These are phyloP conservation scores for Pachymerium ferrugineum DNA, from an alignment of 2,888 invertebrate species.

Conservation along the genomic window DNA sequence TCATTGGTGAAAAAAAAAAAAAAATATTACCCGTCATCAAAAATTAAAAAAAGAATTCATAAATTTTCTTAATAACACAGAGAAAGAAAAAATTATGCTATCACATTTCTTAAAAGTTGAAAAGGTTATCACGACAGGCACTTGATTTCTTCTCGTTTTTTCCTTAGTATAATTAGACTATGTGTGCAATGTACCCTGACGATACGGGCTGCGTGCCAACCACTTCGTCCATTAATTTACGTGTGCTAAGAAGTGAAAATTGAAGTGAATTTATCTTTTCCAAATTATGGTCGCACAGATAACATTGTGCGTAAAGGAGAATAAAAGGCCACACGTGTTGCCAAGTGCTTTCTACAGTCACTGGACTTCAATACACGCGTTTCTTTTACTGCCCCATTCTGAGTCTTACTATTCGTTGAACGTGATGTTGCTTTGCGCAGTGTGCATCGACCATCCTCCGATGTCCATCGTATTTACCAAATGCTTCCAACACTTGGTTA, in stretches of 20 bases:
- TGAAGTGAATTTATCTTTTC: constrained; percentile 17
- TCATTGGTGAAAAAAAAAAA: too few species aligned
- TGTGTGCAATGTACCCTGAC: neutral
- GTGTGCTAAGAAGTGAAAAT: constrained; percentile 9
- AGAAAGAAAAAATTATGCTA: neutral
- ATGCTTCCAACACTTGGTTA: too few species aligned
- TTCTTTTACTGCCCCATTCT: neutral
- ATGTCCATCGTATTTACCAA: too few species aligned
- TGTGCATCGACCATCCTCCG: neutral
- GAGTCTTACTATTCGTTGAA: neutral
- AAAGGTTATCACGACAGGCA: neutral
- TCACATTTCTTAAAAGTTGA: neutral
- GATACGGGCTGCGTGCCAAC: constrained; percentile 5
- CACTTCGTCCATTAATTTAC: neutral
- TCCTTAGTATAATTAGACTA: neutral
- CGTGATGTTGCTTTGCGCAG: neutral
- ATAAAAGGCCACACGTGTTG: constrained; percentile 1
- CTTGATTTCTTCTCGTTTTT: neutral
- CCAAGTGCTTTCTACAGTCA: constrained; percentile 12
- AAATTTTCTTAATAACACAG: too few species aligned
- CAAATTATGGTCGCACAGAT: neutral
- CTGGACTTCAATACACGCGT: constrained; percentile 22
- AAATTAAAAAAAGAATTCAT: too few species aligned
- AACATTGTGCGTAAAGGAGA: neutral
- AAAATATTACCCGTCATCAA: too few species aligned